Evolutionary conservation across 2,113 vertebrate genomes (phyloP), one percentile per base, ranked within the genome.

Genomic region (Ciconia stormi): DNA sequence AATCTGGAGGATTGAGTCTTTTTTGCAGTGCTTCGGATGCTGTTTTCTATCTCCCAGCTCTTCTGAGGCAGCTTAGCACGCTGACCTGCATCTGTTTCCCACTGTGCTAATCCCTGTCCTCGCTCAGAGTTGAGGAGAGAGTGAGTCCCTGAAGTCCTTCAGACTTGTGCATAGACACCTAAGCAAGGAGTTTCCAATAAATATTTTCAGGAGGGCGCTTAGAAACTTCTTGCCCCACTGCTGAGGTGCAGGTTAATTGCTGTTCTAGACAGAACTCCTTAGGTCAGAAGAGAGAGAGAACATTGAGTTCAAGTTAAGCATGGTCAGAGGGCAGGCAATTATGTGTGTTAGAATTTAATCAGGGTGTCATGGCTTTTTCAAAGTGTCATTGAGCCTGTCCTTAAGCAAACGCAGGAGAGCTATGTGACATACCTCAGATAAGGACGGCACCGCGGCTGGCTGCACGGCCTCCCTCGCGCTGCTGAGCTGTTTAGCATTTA

Each of bases 271-370:
- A 72, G 58, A n/a, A 4, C 21, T 42, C 30, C 44, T 53, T 21
- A 36, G 26, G 63, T 36, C 36, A 59, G 90, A 34, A 74, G 63
- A 30, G 59, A 32, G 58, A 70, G 22, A 72, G 77, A 67, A 53
- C 0, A 0, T 0, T 2, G 72, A 50, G 63, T 67, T 71, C 30
- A 6, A 30, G 73, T 61, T 58, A 52, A 65, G 1, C 30, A 3
- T 0, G 1, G 36, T 7, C 42, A 49, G 42, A 4, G 9, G 50
- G 63, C 42, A 70, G 44, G 46, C 79, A 32, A 6, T 25, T 27
- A 44, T 13, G 89, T 56, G 12, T 15, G 65, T 13, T 36, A 74
- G 80, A n/a, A 55, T 89, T 82, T 46, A 92, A 63, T 56, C 42
- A 16, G 80, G 53, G 27, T 13, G 13, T 18, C 22, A 1, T 46